These are phyloP conservation scores for Sinodicranocentrus sp. DNA, from an alignment of 2,888 invertebrate genomes.

Conservation along the genomic window DNA sequence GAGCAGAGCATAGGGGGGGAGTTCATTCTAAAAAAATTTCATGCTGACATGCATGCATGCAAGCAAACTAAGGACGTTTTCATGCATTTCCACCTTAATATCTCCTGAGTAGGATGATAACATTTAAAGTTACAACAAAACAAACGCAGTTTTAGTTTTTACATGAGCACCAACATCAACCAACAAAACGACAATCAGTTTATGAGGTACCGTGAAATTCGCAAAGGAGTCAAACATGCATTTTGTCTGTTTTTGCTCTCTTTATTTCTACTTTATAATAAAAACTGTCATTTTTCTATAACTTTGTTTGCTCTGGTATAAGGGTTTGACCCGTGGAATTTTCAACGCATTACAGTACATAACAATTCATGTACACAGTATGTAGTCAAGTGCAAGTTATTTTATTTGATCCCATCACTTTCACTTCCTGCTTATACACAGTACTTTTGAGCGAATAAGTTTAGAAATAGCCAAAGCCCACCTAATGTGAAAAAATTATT, in stretches of 20 bases:
- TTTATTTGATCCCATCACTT: constrained; percentile 63
- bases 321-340: constrained; percentile 45
- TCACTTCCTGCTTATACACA: constrained; percentile 58
- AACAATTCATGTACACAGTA: constrained; percentile 11
- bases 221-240: neutral
- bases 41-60: constrained; percentile 42
- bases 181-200: neutral
- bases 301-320: constrained; percentile 27
- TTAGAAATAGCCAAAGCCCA: too few relatives aligned
- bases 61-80: constrained; percentile 32
- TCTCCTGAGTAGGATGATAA: neutral
- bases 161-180: neutral
- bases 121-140: neutral
- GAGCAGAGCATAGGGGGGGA: neutral
- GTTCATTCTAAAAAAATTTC: neutral
- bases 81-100: constrained; percentile 15
- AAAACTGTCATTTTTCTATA: constrained; percentile 2
- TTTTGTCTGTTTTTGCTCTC: neutral
- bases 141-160: too few relatives aligned
- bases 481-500: too few relatives aligned
- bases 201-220: constrained; percentile 16
- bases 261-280: neutral
- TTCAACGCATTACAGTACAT: too few relatives aligned
- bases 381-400: constrained; percentile 40
- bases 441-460: too few relatives aligned